A percentile compares a stretch with the other conserved stretches of the same genome.
Conservation (phyloP, 2,113 vertebrate genomes). For the Chionomys nivalis region DNA sequence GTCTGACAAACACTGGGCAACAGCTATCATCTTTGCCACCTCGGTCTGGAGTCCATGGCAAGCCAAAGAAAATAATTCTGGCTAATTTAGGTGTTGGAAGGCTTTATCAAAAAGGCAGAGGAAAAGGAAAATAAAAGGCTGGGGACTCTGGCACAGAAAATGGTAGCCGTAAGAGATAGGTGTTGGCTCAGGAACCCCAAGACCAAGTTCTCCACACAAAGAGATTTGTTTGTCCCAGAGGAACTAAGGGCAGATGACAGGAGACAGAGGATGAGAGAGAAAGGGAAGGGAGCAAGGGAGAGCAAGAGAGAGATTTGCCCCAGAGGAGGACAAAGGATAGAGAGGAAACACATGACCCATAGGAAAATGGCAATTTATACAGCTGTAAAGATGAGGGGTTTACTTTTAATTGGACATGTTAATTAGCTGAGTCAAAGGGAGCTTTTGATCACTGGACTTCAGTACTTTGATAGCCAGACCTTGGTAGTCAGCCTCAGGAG, state of each 20-base stretch:
- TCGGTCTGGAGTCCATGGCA: background rate
- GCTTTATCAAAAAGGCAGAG: background rate
- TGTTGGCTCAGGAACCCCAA: background rate
- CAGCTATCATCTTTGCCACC: background rate
- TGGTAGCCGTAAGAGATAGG: background rate
- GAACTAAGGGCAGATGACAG: background rate
- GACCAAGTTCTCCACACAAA: background rate
- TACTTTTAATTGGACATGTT: background rate
- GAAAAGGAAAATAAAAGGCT: background rate
- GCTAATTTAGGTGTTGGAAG: background rate
- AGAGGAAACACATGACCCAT: background rate
- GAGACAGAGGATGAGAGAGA: background rate
- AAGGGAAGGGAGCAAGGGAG: background rate
- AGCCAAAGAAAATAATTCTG: slow-evolving; percentile 37
- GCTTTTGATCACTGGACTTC: background rate
- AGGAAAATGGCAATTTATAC: background rate
- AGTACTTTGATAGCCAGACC: background rate
- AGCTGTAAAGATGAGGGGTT: background rate
- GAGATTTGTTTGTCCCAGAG: background rate
- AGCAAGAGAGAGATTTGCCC: fast-evolving
- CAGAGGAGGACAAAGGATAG: background rate
- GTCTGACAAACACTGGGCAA: background rate
- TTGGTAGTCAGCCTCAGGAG: background rate
- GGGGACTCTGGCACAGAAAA: background rate
- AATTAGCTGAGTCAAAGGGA: background rate